These are phyloP conservation scores for Rhagoletis pomonella DNA, from an alignment of 1,140 invertebrate species.

Conservation along the genomic window DNA sequence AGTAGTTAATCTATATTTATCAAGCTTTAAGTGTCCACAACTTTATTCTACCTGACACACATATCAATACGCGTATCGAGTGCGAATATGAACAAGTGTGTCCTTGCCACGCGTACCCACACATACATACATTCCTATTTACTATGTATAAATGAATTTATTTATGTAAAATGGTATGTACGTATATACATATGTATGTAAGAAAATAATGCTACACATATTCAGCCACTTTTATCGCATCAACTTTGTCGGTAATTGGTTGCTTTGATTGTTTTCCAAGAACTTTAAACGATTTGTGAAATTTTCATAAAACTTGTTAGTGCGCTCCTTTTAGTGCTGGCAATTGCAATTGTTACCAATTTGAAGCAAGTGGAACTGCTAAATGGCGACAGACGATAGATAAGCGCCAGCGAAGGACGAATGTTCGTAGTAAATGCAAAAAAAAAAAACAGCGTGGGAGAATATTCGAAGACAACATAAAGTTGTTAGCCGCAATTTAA, in stretches of 20 bases:
- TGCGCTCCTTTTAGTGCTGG: slow-evolving; percentile 12
- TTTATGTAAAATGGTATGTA: not conserved
- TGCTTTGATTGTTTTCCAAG: slow-evolving; percentile 58
- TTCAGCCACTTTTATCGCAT: not conserved
- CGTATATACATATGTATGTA: not conserved
- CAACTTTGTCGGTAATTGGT: slow-evolving; percentile 54
- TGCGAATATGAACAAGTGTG: too few relatives aligned
- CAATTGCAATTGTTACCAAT: slow-evolving; percentile 51
- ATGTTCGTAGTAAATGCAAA: not conserved
- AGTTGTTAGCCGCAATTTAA: slow-evolving; percentile 47
- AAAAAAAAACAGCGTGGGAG: not conserved
- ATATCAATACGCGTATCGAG: too few relatives aligned
- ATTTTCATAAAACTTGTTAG: slow-evolving; percentile 56
- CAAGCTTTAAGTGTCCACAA: too few relatives aligned
- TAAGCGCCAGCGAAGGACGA: slow-evolving; percentile 28
- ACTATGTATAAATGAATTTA: not conserved
- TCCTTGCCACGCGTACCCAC: too few relatives aligned
- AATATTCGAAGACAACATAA: slow-evolving; percentile 3
- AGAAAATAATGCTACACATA: not conserved
- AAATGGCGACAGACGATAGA: slow-evolving; percentile 7
- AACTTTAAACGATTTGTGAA: slow-evolving; percentile 56
- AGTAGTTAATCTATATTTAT: too few relatives aligned
- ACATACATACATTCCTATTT: not conserved
- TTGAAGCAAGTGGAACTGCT: slow-evolving; percentile 13
- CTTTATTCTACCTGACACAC: too few relatives aligned